Conservation (phyloP, 37 sponge, comb jelly and placozoan genomes). For the Beroe forskalii region DNA sequence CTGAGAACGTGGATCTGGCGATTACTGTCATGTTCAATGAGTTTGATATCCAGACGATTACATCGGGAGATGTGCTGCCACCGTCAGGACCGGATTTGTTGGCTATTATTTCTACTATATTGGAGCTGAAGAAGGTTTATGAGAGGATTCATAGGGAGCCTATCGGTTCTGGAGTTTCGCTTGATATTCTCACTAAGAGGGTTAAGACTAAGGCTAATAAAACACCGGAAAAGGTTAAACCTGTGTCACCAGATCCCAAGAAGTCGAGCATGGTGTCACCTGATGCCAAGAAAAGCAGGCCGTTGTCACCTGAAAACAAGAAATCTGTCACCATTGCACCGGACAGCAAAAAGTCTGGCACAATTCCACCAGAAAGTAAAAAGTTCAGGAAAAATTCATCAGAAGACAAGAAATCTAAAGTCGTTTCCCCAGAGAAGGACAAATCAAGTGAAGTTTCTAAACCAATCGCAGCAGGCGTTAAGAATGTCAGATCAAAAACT, state of each 20-base stretch:
- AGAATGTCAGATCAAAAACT: not conserved
- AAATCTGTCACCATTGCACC: not conserved
- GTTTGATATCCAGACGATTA: conserved; percentile 30
- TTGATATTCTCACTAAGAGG: not conserved
- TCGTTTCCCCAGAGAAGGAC: not conserved
- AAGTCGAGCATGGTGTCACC: not conserved
- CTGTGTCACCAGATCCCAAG: not conserved
- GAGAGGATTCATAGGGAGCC: not conserved
- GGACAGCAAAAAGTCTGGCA: not conserved
- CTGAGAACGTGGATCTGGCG: conserved; percentile 48
- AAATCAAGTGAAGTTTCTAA: not conserved
- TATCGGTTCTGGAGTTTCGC: not conserved
- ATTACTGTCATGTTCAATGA: conserved; percentile 61
- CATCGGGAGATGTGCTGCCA: conserved; percentile 14
- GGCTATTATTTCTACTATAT: conserved; percentile 32
- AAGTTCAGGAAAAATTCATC: not conserved
- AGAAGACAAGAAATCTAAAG: not conserved
- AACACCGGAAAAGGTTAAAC: not conserved
- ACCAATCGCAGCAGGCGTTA: no score
- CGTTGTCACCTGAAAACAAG: not conserved
- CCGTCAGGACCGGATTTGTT: conserved; percentile 40
- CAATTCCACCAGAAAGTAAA: not conserved
- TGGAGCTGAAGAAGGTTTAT: conserved; percentile 30
- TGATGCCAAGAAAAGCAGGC: not conserved
- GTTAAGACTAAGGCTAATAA: not conserved